These are phyloP conservation scores for Mythimna impura DNA, from an alignment of 2,888 invertebrate species.

Conservation along the genomic window DNA sequence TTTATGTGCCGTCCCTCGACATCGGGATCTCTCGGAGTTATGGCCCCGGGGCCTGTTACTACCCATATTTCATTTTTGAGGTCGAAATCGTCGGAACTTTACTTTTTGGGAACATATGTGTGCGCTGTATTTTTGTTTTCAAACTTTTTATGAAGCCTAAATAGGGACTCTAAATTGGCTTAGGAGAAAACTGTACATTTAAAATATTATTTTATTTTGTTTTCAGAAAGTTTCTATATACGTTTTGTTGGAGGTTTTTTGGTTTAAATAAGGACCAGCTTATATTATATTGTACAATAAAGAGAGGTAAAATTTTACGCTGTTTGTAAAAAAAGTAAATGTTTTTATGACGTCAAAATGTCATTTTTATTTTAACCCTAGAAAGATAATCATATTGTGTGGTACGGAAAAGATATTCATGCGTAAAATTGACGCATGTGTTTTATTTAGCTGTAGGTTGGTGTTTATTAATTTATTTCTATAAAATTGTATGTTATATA, in stretches of 20 bases:
- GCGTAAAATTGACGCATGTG: no score
- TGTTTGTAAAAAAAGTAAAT: slow-evolving; percentile 5
- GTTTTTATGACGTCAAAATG: slow-evolving; percentile 17
- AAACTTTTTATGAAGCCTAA: slow-evolving; percentile 51
- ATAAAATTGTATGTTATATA: no score
- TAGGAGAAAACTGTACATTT: slow-evolving; percentile 25
- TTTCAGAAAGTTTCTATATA: slow-evolving; percentile 1
- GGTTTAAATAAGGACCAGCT: slow-evolving; percentile 11
- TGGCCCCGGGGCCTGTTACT: slow-evolving; percentile 50
- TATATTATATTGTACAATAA: background rate
- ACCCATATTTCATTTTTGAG: slow-evolving; percentile 62
- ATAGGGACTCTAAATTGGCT: slow-evolving; percentile 38
- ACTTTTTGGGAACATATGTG: slow-evolving; percentile 37
- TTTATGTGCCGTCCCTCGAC: slow-evolving; percentile 54
- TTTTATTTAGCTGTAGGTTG: no score
- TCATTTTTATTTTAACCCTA: background rate
- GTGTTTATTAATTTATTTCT: no score
- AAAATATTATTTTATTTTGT: slow-evolving; percentile 27
- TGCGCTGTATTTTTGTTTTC: slow-evolving; percentile 39
- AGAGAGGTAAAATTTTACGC: background rate
- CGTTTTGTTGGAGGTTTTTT: slow-evolving; percentile 15
- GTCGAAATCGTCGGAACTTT: slow-evolving; percentile 51
- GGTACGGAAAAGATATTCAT: no score
- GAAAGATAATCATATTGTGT: no score
- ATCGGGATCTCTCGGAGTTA: slow-evolving; percentile 57